A percentile compares a stretch with the other conserved stretches of the same genome.
These are phyloP conservation scores for Drosophila ohnishii DNA, from an alignment of 1,140 invertebrate genomes.

Conservation along the genomic window DNA sequence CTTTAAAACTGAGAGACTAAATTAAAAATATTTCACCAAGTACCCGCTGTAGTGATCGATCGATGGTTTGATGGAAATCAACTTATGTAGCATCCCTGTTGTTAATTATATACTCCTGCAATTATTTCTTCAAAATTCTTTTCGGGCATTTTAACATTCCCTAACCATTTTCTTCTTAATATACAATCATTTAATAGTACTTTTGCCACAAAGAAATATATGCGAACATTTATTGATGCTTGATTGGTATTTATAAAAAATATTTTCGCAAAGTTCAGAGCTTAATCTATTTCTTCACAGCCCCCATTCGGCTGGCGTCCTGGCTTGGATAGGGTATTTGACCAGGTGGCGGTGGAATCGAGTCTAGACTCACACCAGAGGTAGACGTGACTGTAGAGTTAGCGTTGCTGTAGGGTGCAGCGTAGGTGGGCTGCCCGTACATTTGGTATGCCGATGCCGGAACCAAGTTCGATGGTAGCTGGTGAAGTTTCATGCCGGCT, in stretches of 20 bases:
- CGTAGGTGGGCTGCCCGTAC: constrained; percentile 85
- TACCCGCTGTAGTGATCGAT: background rate
- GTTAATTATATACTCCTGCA: background rate
- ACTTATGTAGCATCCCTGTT: background rate
- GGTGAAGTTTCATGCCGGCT: constrained; percentile 83
- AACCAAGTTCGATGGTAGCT: constrained; percentile 85
- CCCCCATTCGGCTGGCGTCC: constrained; percentile 95
- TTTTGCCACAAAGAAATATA: background rate
- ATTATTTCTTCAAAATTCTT: background rate
- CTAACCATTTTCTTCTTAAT: background rate
- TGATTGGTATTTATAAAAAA: constrained; percentile 18
- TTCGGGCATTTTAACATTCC: background rate
- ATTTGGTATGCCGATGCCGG: constrained; percentile 84
- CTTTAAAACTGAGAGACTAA: too few relatives aligned
- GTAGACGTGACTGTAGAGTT: constrained; percentile 35
- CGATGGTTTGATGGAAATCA: background rate
- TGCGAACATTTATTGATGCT: constrained; percentile 3
- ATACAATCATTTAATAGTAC: background rate
- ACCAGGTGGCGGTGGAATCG: constrained; percentile 84
- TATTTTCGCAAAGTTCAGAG: background rate
- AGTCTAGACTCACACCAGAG: constrained; percentile 64
- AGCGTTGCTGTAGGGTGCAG: constrained; percentile 77
- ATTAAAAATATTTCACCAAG: background rate
- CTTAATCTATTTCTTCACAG: constrained; percentile 78
- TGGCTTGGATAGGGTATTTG: constrained; percentile 96